Percentiles rank a stretch among this genome's conserved stretches.
These are phyloP conservation scores for Dermochelys coriacea DNA, from an alignment of 2,797 vertebrate species.

Conservation along the genomic window DNA sequence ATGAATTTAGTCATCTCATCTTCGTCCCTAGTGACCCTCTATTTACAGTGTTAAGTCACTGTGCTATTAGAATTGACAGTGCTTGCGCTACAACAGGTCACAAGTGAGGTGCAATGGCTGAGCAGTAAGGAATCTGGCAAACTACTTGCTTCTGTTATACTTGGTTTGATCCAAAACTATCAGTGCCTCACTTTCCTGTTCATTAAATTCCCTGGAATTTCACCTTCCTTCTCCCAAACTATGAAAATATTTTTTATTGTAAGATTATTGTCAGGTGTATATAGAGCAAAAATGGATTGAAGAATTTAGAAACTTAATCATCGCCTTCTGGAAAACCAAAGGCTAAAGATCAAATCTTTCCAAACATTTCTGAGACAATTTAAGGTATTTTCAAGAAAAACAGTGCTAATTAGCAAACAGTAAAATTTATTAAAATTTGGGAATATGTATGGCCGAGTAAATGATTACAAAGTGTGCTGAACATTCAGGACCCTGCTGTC, in stretches of 20 bases:
- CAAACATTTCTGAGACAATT: background rate
- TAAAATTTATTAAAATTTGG: background rate
- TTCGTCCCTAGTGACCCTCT: background rate
- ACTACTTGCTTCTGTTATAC: background rate
- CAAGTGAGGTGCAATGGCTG: background rate
- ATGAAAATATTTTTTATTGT: background rate
- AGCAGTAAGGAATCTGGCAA: background rate
- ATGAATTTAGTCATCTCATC: background rate
- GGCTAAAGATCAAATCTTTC: background rate
- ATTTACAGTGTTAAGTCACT: background rate
- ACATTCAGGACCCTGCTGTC: background rate
- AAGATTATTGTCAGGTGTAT: background rate
- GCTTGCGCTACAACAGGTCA: background rate
- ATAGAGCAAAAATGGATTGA: background rate
- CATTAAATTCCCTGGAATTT: background rate
- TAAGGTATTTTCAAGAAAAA: background rate
- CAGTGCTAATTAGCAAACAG: background rate
- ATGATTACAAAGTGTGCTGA: rapidly evolving
- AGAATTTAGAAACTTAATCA: background rate
- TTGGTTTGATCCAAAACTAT: background rate
- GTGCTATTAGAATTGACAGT: background rate
- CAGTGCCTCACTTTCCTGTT: background rate
- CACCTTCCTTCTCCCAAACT: background rate
- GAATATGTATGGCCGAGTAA: background rate
- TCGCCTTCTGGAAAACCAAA: background rate